Percentiles rank a stretch among this genome's conserved stretches.
These are phyloP conservation scores for Cepaea hortensis DNA, from an alignment of 2,888 invertebrate genomes.

Conservation along the genomic window DNA sequence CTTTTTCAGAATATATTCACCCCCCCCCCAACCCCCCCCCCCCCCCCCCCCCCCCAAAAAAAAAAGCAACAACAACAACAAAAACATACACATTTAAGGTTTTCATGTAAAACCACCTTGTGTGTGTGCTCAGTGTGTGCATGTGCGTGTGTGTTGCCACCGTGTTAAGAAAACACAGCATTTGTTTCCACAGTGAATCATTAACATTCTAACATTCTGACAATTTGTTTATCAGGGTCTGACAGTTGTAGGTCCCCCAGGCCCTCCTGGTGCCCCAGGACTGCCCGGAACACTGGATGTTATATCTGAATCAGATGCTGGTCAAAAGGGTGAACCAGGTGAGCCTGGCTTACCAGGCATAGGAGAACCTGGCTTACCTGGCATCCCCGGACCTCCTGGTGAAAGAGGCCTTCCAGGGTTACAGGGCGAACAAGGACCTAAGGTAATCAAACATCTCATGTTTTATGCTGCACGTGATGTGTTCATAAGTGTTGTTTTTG, in stretches of 20 bases:
- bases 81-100: neutral
- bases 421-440: conserved; percentile 37
- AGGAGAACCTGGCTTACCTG: conserved; percentile 34
- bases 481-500: neutral
- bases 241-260: conserved; percentile 46
- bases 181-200: too few species aligned
- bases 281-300: conserved; percentile 54
- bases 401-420: conserved; percentile 44
- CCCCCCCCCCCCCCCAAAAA: too few species aligned
- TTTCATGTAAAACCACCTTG: too few species aligned
- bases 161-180: neutral
- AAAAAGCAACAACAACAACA: too few species aligned
- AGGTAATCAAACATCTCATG: conserved; percentile 19
- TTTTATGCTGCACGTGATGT: neutral
- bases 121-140: too few species aligned
- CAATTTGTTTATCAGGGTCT: conserved; percentile 40
- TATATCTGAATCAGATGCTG: conserved; percentile 51
- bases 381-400: conserved; percentile 52
- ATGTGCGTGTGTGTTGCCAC: too few species aligned
- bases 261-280: conserved; percentile 56
- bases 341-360: conserved; percentile 39
- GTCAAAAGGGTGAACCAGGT: conserved; percentile 52
- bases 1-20: too few species aligned
- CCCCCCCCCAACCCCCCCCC: too few species aligned
- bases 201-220: too few species aligned